A percentile compares a stretch with the other conserved stretches of the same genome.
Evolutionary conservation across 2,113 vertebrate genomes (phyloP).

Genomic region (Phaethornis superciliosus): DNA sequence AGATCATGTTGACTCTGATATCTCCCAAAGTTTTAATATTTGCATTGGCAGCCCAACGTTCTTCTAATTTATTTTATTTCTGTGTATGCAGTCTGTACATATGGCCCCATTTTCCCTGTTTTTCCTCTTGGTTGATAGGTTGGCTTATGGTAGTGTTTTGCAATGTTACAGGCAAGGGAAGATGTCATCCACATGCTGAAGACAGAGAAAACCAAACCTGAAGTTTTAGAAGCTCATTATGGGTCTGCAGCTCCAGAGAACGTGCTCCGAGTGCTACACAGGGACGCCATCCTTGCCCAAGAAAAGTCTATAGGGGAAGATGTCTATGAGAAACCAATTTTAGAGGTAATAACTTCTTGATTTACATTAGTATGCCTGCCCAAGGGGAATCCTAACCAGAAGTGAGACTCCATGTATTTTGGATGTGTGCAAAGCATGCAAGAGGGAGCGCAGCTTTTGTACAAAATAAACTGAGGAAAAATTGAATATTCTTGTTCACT

Average conservation of each 20-base stretch:
- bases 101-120: background rate
- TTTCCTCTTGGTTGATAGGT: background rate
- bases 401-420: background rate
- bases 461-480: background rate
- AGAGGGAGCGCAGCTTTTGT: background rate
- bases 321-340: slow-evolving; percentile 93
- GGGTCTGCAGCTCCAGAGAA: slow-evolving; percentile 84
- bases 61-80: background rate
- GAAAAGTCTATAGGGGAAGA: slow-evolving; percentile 79
- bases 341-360: slow-evolving; percentile 81
- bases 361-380: background rate
- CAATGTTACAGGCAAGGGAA: slow-evolving; percentile 87
- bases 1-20: background rate
- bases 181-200: slow-evolving; percentile 93
- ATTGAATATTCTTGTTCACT: background rate
- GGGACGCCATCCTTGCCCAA: slow-evolving; percentile 82
- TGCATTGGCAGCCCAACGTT: background rate
- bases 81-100: background rate
- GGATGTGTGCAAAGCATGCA: background rate
- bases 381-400: background rate
- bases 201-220: slow-evolving; percentile 84
- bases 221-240: slow-evolving; percentile 91
- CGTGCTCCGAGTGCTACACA: slow-evolving; percentile 88
- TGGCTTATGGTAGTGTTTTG: slow-evolving; percentile 48
- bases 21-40: background rate